Base-by-base conservation (phyloP, 1,140 invertebrate genomes). In the Drosophila guanche region DNA sequence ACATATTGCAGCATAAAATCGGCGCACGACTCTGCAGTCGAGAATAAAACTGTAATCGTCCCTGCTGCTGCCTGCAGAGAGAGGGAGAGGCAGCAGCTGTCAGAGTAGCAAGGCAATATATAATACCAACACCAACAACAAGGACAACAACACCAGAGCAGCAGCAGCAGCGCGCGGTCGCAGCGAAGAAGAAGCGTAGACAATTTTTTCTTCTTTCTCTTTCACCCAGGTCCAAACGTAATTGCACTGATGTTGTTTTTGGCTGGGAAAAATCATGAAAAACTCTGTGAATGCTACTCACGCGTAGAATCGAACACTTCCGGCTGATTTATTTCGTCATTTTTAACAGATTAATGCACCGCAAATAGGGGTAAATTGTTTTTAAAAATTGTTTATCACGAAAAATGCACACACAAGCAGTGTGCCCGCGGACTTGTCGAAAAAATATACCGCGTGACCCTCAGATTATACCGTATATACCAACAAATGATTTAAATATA, bases 331-430 rank as follows among this genome's bases (percentile, higher is more conserved):
- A 77, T 65, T 67, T 81, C 25, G 56, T 52, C 77, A 88, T 75
- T 71, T 86, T 88, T 52, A 46, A 58, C 48, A 62, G n/a, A 51
- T 72, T 71, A 41, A 43, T 52, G 59, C 75, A 60, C 60, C 51
- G 69, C 63, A 75, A 88, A 62, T 79, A 55, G 53, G 47, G 58
- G 60, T 69, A 85, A 69, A 76, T 79, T 88, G 57, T 76, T 81
- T 76, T 88, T 83, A 69, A 79, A 88, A 83, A 88, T 79, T 88
- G 83, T 88, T 88, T 85, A 85, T 85, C 80, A 80, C 56, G 80
- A 77, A 56, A 63, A 88, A 71, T 79, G 71, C 79, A 84, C 79
- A 84, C 71, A 81, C 78, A 60, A 68, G 65, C 45, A 76, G 51
- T 53, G 33, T 53, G 16, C 16, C 16, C 16, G 16, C 16, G 16